phyloP scores from a whole-genome alignment of 1,140 invertebrate species.

The Ips typographus region DNA sequence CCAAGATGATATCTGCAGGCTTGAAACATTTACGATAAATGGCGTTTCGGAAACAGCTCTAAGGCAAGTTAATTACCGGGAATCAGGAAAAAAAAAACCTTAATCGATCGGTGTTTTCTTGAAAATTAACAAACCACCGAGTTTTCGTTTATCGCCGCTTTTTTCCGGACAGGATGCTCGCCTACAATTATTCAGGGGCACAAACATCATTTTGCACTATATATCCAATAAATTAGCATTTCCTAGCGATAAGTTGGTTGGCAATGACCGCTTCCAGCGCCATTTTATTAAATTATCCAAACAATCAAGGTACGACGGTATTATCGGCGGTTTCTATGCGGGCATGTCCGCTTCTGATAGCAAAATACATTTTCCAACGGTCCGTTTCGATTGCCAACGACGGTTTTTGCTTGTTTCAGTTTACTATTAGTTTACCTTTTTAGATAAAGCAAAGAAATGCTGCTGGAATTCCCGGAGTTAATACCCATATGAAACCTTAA shows the following conservation, averaged over 20 bases:
- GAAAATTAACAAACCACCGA: neutral
- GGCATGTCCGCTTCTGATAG: conserved; percentile 23
- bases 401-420: conserved; percentile 3
- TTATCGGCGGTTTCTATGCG: conserved; percentile 25
- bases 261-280: conserved; percentile 27
- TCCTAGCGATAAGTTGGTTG: conserved; percentile 26
- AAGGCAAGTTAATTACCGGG: too few relatives aligned
- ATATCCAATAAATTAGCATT: conserved; percentile 30
- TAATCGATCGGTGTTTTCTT: too few relatives aligned
- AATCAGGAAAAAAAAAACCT: conserved; percentile 3
- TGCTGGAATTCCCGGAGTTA: neutral
- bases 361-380: conserved; percentile 12
- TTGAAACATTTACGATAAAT: too few relatives aligned
- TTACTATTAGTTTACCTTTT: conserved; percentile 8
- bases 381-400: conserved; percentile 7
- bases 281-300: conserved; percentile 32
- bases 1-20: too few relatives aligned
- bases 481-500: too few relatives aligned
- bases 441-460: neutral
- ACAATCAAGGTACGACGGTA: conserved; percentile 19
- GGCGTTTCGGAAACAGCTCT: too few relatives aligned
- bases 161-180: conserved; percentile 21
- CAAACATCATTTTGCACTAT: conserved; percentile 29
- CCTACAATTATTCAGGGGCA: conserved; percentile 23
- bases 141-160: conserved; percentile 26